Base-by-base conservation (phyloP, 2,888 invertebrate species). In the Epicampocera succincta region DNA sequence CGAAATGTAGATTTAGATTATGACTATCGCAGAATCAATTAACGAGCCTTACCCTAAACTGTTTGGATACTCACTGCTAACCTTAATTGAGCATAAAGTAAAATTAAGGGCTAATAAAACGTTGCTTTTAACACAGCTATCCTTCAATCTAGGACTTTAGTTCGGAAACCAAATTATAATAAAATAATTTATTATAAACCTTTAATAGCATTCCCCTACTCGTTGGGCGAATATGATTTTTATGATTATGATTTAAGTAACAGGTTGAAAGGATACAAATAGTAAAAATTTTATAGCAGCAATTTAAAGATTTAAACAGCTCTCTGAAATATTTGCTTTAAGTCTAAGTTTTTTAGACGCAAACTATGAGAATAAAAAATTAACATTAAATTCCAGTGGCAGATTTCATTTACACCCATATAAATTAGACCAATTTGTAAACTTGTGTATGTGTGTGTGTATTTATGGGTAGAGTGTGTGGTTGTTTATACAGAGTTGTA, bases 321-420 rank as follows among this genome's bases (percentile, higher is more conserved):
- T 73, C 73, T 66, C 25, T 61, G 42, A 78, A 78, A 68, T 72
- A 21, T 48, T 60, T 72, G 52, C 40, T 11, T 65, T 29, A n/a
- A 15, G n/a, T n/a, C n/a, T n/a, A n/a, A 33, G 42, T 42, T 6
- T 25, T 29, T 19, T 12, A 15, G 48, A 42, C 15, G 4, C 3
- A 21, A 52, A 19, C 52, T 13, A 38, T 44, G 48, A 12, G 12
- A 38, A 17, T 12, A 38, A 61, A 61, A n/a, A 29, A 61, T n/a
- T 6, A 13, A 46, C n/a, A 48, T 38, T 48, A 50, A 52, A 50
- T 29, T 72, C 12, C 21, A 17, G 40, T 71, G 46, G 13, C 12
- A 71, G 38, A 38, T 42, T 38, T 21, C 58, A n/a, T 29, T 50
- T 2, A 56, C 56, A 44, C 48, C 5, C 33, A 33, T 42, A 29